Conservation (phyloP, 1,140 invertebrate species). For the Mizuhopecten yessoensis region DNA sequence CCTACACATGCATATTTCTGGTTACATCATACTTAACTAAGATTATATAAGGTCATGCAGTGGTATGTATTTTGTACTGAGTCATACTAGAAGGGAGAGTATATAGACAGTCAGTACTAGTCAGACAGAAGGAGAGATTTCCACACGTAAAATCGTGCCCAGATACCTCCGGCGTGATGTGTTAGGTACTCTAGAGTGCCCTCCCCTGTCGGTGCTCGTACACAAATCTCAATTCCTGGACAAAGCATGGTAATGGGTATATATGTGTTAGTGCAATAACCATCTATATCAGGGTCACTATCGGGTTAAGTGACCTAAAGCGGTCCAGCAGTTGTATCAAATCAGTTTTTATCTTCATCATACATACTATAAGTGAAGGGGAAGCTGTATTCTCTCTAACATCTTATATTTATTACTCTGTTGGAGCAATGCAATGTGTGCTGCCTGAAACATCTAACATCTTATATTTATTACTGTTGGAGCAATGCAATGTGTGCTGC, state of each 20-base stretch:
- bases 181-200: conserved; percentile 43
- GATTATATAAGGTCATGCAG: background rate
- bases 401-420: no score
- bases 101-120: background rate
- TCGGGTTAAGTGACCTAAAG: background rate
- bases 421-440: no score
- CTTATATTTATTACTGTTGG: no score
- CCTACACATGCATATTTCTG: background rate
- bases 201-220: conserved; percentile 67
- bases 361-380: no score
- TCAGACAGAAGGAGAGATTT: background rate
- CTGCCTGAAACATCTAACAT: no score
- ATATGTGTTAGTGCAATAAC: conserved; percentile 18
- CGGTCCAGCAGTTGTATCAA: background rate
- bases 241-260: conserved; percentile 28
- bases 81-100: background rate
- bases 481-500: no score
- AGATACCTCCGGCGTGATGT: conserved; percentile 7
- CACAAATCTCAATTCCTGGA: conserved; percentile 63
- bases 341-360: no score
- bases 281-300: background rate
- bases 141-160: conserved; percentile 22
- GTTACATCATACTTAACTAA: background rate
- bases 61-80: background rate
- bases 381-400: no score